Evolutionary conservation across 2,888 invertebrate genomes (phyloP).

Genomic region (Diaprepes abbreviatus): DNA sequence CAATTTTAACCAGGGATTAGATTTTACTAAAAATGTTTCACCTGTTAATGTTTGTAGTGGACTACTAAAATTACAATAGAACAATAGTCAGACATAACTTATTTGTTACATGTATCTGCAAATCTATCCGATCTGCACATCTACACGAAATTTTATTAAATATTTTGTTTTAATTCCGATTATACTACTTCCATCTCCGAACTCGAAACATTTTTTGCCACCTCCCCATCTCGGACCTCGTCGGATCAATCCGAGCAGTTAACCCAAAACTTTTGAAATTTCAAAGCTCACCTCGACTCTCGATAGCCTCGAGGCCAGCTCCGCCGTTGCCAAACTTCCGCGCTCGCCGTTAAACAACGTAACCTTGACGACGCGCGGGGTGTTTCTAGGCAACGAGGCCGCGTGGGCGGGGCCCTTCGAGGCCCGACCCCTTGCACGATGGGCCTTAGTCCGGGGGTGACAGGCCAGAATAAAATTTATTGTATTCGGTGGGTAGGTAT

Average conservation of each 20-base stretch:
- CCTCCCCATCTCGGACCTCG: background rate
- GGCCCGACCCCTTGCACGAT: conserved; percentile 33
- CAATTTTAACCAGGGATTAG: too few species aligned
- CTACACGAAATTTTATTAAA: too few species aligned
- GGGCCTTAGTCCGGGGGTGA: conserved; percentile 33
- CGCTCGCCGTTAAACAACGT: conserved; percentile 43
- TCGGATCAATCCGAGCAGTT: conserved; percentile 2
- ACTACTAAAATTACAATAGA: too few species aligned
- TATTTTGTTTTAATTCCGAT: too few species aligned
- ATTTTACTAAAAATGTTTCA: too few species aligned
- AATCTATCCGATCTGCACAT: too few species aligned
- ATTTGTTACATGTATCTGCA: too few species aligned
- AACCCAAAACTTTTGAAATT: conserved; percentile 28
- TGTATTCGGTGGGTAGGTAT: conserved; percentile 5
- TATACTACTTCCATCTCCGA: too few species aligned
- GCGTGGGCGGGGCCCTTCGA: conserved; percentile 37
- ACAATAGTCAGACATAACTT: too few species aligned
- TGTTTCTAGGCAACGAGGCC: conserved; percentile 45
- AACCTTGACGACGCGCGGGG: conserved; percentile 48
- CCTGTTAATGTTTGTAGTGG: too few species aligned
- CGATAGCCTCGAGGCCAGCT: conserved; percentile 21
- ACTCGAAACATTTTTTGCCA: too few species aligned
- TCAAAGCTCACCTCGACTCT: conserved; percentile 22
- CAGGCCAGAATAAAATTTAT: conserved; percentile 38
- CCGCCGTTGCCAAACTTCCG: conserved; percentile 34